Evolutionary conservation across 2,113 vertebrate species (phyloP).

Genomic region (Austrofundulus limnaeus): DNA sequence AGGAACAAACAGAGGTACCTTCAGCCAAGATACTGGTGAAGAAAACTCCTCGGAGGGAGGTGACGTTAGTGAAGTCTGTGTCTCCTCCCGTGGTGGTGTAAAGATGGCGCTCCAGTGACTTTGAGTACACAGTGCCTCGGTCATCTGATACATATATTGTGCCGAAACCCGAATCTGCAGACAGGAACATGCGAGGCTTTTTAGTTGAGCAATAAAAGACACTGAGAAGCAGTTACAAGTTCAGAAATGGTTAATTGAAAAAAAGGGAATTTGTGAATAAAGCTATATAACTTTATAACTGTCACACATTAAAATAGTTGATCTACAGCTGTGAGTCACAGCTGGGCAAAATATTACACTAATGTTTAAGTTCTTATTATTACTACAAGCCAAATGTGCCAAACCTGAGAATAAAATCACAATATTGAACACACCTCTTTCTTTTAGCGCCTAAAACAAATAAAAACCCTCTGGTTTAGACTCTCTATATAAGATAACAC

Average conservation of each 20-base stretch:
- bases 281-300: no score
- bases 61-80: slow-evolving; percentile 93
- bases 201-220: neutral
- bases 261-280: no score
- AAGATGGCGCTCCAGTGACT: slow-evolving; percentile 90
- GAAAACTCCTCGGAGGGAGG: slow-evolving; percentile 90
- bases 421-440: neutral
- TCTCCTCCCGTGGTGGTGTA: slow-evolving; percentile 88
- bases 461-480: neutral
- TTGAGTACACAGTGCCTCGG: slow-evolving; percentile 91
- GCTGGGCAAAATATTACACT: no score
- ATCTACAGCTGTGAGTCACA: no score
- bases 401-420: neutral
- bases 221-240: neutral
- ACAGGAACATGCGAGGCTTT: neutral
- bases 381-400: neutral
- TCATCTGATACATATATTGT: slow-evolving; percentile 93
- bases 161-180: slow-evolving; percentile 87
- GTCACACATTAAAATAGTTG: no score
- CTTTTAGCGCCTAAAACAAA: neutral
- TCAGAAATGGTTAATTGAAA: neutral
- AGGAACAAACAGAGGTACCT: slow-evolving; percentile 72
- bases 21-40: slow-evolving; percentile 88
- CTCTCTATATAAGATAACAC: neutral
- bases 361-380: no score